A percentile compares a stretch with the other conserved stretches of the same genome.
These are phyloP conservation scores for Drosophila miranda DNA, from an alignment of 1,140 invertebrate genomes.

Conservation along the genomic window DNA sequence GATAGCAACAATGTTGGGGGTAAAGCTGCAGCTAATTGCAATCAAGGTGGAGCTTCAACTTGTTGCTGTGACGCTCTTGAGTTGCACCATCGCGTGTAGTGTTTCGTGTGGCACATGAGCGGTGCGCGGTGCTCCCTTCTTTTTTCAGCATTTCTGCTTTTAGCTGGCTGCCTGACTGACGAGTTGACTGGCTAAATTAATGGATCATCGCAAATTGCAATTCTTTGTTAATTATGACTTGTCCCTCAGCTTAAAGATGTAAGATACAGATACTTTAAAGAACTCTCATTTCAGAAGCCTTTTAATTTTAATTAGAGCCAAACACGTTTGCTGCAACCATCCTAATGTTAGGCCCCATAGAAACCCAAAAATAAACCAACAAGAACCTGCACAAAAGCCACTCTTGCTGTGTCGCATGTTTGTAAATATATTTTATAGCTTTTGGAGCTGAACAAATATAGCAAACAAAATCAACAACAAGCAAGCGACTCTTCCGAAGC, in stretches of 20 bases:
- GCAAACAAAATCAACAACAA: constrained; percentile 67
- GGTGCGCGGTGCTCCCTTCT: neutral
- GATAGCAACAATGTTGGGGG: constrained; percentile 68
- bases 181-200: constrained; percentile 45
- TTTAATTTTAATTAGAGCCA: constrained; percentile 55
- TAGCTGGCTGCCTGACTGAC: constrained; percentile 30
- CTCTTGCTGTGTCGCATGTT: constrained; percentile 21
- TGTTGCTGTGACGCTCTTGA: constrained; percentile 53
- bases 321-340: constrained; percentile 25
- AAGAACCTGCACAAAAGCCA: constrained; percentile 24
- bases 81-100: neutral
- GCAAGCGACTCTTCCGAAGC: constrained; percentile 58
- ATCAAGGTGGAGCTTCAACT: constrained; percentile 71
- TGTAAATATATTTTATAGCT: constrained; percentile 41
- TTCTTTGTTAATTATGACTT: constrained; percentile 6
- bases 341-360: constrained; percentile 21
- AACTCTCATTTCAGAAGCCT: constrained; percentile 14
- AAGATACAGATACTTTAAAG: neutral
- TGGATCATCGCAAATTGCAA: constrained; percentile 44
- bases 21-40: constrained; percentile 66
- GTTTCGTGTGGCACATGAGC: constrained; percentile 17
- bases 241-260: constrained; percentile 1
- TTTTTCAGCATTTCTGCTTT: neutral
- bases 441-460: constrained; percentile 40
- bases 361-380: constrained; percentile 47